Conservation (phyloP, 2,888 invertebrate species). For the Himalopsyche tibetana region DNA sequence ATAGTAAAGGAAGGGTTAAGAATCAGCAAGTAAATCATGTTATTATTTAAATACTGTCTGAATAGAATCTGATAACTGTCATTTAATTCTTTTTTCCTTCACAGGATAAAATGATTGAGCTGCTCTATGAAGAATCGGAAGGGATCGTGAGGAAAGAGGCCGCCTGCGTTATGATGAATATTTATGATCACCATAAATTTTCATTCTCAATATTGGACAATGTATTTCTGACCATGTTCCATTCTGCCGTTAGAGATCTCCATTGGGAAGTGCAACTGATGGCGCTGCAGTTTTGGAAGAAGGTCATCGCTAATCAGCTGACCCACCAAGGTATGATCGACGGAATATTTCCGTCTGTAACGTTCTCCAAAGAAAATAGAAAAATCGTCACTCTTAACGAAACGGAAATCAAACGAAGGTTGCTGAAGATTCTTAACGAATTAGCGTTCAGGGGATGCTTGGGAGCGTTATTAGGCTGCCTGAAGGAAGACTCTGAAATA, state of each 20-base stretch:
- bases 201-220: constrained; percentile 75
- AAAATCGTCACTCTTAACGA: constrained; percentile 87
- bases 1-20: too few species aligned
- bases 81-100: constrained; percentile 62
- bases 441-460: constrained; percentile 83
- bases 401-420: constrained; percentile 80
- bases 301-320: constrained; percentile 80
- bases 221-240: constrained; percentile 81
- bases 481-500: constrained; percentile 83
- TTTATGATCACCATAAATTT: constrained; percentile 82
- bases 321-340: constrained; percentile 90
- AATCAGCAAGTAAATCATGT: too few species aligned
- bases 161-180: constrained; percentile 79
- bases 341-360: constrained; percentile 86
- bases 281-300: constrained; percentile 84
- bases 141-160: constrained; percentile 87
- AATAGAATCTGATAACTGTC: too few species aligned
- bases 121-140: constrained; percentile 83
- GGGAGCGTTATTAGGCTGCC: constrained; percentile 81
- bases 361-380: constrained; percentile 86
- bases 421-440: constrained; percentile 82
- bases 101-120: constrained; percentile 77
- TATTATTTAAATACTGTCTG: not conserved
- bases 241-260: constrained; percentile 82
- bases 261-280: constrained; percentile 90